Percentiles rank a stretch among this genome's conserved stretches.
These are phyloP conservation scores for Crossaster papposus DNA, from an alignment of 53 echinoderm and acorn worm genomes.

Conservation along the genomic window DNA sequence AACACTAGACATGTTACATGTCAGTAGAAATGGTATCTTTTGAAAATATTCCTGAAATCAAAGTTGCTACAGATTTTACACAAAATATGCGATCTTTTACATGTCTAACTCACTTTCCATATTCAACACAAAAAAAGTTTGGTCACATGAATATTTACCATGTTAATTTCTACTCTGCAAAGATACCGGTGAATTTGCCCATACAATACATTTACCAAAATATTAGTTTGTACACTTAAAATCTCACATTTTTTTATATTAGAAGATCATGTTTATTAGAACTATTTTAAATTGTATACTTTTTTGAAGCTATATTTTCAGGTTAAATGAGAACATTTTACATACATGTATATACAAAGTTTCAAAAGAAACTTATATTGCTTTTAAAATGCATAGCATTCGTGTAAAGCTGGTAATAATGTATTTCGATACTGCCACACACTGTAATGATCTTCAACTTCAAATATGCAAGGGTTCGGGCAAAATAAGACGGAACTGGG, in stretches of 20 bases:
- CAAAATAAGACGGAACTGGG: too few species aligned
- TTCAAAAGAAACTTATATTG: background rate
- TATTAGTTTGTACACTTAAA: background rate
- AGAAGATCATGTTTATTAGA: background rate
- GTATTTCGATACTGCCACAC: background rate
- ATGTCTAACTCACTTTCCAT: background rate
- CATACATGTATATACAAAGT: background rate
- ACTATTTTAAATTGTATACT: background rate
- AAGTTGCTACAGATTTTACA: background rate
- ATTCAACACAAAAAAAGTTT: background rate
- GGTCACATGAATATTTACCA: background rate
- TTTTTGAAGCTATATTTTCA: background rate
- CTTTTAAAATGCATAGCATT: conserved; percentile 1
- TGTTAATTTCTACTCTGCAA: background rate
- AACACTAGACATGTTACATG: too few species aligned
- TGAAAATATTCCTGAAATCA: background rate
- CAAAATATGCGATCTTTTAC: background rate
- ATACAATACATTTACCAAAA: background rate
- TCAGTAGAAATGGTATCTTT: too few species aligned
- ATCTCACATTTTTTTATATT: background rate
- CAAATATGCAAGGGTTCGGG: too few species aligned
- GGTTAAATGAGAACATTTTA: background rate
- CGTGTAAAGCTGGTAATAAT: background rate
- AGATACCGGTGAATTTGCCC: background rate
- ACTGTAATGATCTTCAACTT: too few species aligned